phyloP scores from a whole-genome alignment of 2,888 invertebrate genomes.

The Chymomyza caudatula region DNA sequence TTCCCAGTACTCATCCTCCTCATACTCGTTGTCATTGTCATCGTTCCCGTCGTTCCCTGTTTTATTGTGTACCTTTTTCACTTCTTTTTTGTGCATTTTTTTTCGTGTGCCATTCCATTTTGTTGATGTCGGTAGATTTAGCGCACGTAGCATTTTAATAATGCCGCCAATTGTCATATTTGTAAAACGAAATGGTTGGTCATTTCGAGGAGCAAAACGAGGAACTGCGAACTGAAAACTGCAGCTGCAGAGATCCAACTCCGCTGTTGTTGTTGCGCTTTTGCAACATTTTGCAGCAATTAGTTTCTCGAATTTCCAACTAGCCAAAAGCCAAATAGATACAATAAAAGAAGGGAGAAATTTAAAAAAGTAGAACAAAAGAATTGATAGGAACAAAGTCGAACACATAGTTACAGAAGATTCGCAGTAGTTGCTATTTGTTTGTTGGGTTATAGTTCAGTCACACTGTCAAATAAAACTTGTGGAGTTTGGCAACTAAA shows the following conservation, averaged over 20 bases:
- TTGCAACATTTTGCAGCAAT: slow-evolving; percentile 36
- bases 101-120: slow-evolving; percentile 14
- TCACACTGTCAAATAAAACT: not conserved
- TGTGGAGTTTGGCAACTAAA: too few relatives aligned
- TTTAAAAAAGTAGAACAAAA: not conserved
- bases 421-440: not conserved
- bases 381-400: not conserved
- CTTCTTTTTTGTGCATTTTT: slow-evolving; percentile 12
- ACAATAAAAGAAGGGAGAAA: slow-evolving; percentile 34
- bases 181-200: slow-evolving; percentile 52
- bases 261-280: slow-evolving; percentile 12
- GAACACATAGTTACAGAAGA: not conserved
- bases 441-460: not conserved
- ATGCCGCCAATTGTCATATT: slow-evolving; percentile 69
- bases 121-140: slow-evolving; percentile 68
- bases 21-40: not conserved
- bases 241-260: not conserved
- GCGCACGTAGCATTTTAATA: slow-evolving; percentile 65
- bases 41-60: not conserved
- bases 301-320: slow-evolving; percentile 45
- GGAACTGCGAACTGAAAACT: not conserved
- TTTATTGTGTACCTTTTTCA: slow-evolving; percentile 7
- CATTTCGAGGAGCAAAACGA: slow-evolving; percentile 7
- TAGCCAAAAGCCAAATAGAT: slow-evolving; percentile 3
- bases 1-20: not conserved